Percentiles rank a stretch among this genome's conserved stretches.
Conservation (phyloP, 1,140 invertebrate genomes). For the Oedothorax gibbosus region DNA sequence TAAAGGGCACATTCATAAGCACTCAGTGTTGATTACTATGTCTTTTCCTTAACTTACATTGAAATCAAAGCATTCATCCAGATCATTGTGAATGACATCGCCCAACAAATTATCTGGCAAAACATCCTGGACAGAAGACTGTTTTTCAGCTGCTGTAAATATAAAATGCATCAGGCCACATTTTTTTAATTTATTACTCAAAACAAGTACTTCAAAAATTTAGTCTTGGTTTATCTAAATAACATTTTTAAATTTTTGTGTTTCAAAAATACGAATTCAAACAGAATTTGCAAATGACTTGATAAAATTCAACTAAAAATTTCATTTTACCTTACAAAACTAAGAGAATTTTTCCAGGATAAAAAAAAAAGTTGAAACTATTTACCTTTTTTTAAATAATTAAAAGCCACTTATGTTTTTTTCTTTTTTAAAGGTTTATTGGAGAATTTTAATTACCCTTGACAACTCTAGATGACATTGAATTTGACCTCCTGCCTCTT, state of each 20-base stretch:
- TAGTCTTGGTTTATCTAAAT: neutral
- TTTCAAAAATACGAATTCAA: neutral
- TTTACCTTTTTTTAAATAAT: no score
- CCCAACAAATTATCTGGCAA: slow-evolving; percentile 67
- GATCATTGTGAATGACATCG: slow-evolving; percentile 75
- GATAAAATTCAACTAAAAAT: neutral
- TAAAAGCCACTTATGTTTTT: no score
- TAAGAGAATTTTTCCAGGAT: no score
- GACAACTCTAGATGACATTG: no score
- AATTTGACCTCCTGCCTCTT: no score
- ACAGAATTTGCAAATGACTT: neutral
- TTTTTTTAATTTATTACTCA: neutral
- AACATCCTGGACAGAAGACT: neutral
- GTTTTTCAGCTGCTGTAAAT: neutral
- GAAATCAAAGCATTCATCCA: slow-evolving; percentile 87
- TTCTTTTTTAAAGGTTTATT: no score
- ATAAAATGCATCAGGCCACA: neutral
- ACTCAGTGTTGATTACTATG: neutral
- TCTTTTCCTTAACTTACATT: slow-evolving; percentile 73
- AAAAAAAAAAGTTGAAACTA: no score
- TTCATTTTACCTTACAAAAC: neutral
- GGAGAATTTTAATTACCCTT: no score
- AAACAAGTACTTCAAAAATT: neutral
- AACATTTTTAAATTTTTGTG: neutral
- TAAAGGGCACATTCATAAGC: neutral